Percentiles rank a stretch among this genome's conserved stretches.
Conservation (phyloP, 1,140 invertebrate genomes). For the Halyomorpha halys region DNA sequence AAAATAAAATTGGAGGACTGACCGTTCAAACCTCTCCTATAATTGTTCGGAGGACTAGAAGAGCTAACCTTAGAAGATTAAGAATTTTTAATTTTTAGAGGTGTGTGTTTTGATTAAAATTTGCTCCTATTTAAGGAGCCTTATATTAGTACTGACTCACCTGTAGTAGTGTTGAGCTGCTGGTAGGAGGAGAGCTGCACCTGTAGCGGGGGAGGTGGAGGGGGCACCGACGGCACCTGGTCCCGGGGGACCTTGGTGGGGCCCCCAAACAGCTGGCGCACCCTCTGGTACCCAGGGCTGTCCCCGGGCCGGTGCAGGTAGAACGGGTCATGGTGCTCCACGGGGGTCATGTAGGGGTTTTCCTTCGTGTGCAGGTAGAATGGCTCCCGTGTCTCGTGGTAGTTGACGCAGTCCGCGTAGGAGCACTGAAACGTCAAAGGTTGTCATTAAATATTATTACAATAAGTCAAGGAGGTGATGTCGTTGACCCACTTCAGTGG, state of each 20-base stretch:
- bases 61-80: too few relatives aligned
- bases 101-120: too few relatives aligned
- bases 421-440: conserved; percentile 39
- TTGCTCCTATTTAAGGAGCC: too few relatives aligned
- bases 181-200: conserved; percentile 4
- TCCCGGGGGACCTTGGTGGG: conserved; percentile 1
- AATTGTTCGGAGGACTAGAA: too few relatives aligned
- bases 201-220: conserved; percentile 35
- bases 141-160: too few relatives aligned
- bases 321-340: conserved; percentile 47
- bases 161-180: not conserved
- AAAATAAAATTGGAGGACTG: too few relatives aligned
- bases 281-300: conserved; percentile 55
- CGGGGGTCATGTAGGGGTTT: conserved; percentile 25
- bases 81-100: too few relatives aligned
- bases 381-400: conserved; percentile 44
- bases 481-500: too few relatives aligned
- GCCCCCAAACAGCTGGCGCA: conserved; percentile 58
- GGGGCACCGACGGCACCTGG: conserved; percentile 25
- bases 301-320: conserved; percentile 71
- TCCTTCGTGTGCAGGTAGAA: conserved; percentile 56
- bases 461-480: too few relatives aligned
- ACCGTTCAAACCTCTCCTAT: too few relatives aligned
- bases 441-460: too few relatives aligned
- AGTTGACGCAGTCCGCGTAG: conserved; percentile 42